Conservation (phyloP, 1,140 invertebrate species). For the Nylanderia fulva region DNA sequence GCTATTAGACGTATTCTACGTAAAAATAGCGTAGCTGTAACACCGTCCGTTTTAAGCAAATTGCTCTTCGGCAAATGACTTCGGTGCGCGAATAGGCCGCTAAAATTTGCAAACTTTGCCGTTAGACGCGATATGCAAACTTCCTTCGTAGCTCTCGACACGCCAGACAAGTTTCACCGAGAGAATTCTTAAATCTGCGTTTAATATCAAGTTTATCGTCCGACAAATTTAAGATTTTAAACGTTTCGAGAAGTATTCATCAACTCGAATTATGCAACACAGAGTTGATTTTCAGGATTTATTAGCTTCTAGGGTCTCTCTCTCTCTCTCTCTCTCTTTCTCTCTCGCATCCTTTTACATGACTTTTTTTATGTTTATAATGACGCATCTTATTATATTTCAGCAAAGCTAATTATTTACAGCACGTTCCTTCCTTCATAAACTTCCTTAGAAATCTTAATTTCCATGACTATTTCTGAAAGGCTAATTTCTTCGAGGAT, state of each 20-base stretch:
- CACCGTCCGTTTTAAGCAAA: conserved; percentile 37
- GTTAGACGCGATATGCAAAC: conserved; percentile 21
- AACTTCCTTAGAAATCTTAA: no score
- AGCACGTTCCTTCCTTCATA: no score
- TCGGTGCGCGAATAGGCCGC: neutral
- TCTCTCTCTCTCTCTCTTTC: no score
- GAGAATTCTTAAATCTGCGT: neutral
- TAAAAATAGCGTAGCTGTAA: conserved; percentile 10
- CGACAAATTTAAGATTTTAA: neutral
- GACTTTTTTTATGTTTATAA: neutral
- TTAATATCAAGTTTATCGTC: conserved; percentile 26
- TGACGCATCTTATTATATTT: neutral
- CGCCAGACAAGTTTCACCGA: neutral
- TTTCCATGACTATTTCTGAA: neutral
- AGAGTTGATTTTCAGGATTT: neutral
- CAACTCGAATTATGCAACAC: conserved; percentile 13
- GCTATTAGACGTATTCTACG: conserved; percentile 62
- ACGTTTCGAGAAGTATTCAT: neutral
- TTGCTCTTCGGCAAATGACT: conserved; percentile 35
- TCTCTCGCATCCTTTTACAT: no score
- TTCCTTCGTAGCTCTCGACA: neutral
- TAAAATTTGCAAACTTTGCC: conserved; percentile 23
- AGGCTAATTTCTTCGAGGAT: neutral
- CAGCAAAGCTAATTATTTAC: no score
- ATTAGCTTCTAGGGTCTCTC: neutral